Conservation (phyloP, 2,888 invertebrate species). For the Thereva nobilitata region DNA sequence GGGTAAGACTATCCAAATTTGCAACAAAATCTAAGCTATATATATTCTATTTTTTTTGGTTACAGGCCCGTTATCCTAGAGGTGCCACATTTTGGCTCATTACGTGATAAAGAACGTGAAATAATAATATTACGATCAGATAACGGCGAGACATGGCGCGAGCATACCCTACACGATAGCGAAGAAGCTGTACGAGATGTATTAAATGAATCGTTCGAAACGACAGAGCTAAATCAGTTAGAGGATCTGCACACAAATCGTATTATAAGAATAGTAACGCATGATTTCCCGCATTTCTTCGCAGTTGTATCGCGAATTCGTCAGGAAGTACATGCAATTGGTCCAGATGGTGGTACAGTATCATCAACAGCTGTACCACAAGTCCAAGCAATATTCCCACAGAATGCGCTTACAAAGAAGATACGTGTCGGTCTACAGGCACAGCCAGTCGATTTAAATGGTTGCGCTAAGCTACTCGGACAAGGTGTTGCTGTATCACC, state of each 20-base stretch:
- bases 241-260: slow-evolving; percentile 87
- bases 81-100: slow-evolving; percentile 96
- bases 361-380: slow-evolving; percentile 92
- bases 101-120: slow-evolving; percentile 92
- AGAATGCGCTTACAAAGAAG: slow-evolving; percentile 96
- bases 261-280: slow-evolving; percentile 91
- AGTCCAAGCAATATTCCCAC: slow-evolving; percentile 84
- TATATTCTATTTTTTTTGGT: slow-evolving; percentile 1
- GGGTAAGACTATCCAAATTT: slow-evolving; percentile 66
- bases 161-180: slow-evolving; percentile 84
- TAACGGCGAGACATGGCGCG: slow-evolving; percentile 98
- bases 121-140: slow-evolving; percentile 95
- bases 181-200: slow-evolving; percentile 91
- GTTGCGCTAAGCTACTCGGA: slow-evolving; percentile 85
- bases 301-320: slow-evolving; percentile 92
- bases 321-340: slow-evolving; percentile 96
- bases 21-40: slow-evolving; percentile 9
- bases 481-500: slow-evolving; percentile 97
- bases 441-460: slow-evolving; percentile 85
- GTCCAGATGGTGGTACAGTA: slow-evolving; percentile 96
- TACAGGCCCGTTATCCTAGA: slow-evolving; percentile 87
- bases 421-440: slow-evolving; percentile 98
- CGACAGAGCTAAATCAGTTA: slow-evolving; percentile 71
- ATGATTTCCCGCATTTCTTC: slow-evolving; percentile 98
- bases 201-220: slow-evolving; percentile 86